These are phyloP conservation scores for Steinernema feltiae DNA, from an alignment of 1,140 invertebrate genomes.

Conservation along the genomic window DNA sequence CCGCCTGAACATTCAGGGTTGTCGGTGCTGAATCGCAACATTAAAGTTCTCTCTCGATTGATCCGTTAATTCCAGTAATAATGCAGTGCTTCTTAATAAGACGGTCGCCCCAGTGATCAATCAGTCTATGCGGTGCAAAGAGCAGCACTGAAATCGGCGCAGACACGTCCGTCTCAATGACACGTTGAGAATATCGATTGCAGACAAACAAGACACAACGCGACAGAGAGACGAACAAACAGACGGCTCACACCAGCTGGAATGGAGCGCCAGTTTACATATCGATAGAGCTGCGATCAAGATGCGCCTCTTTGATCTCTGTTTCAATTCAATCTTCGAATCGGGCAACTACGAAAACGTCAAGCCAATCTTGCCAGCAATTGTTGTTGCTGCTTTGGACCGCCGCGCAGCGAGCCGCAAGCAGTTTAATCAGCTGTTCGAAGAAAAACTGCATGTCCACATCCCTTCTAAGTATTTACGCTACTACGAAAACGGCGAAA, in stretches of 20 bases:
- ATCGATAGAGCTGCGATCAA: background rate
- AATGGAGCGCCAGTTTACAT: background rate
- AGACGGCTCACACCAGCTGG: no score
- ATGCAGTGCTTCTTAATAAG: no score
- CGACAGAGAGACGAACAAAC: no score
- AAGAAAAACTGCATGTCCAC: background rate
- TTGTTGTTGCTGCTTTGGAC: background rate
- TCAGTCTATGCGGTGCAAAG: no score
- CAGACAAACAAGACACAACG: no score
- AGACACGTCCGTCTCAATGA: background rate
- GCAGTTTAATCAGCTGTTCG: background rate
- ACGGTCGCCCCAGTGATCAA: no score
- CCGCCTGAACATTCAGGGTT: background rate
- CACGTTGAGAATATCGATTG: conserved; percentile 4
- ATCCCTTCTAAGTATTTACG: background rate
- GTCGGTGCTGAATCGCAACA: no score
- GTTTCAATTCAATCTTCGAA: background rate
- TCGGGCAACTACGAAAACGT: background rate
- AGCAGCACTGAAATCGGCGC: no score
- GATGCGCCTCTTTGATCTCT: background rate
- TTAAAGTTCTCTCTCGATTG: no score
- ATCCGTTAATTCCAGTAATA: no score
- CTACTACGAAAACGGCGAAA: background rate
- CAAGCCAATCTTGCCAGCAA: background rate
- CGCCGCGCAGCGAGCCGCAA: background rate